phyloP scores from a whole-genome alignment of 1,140 invertebrate genomes.

The Schlechtendalia chinensis region DNA sequence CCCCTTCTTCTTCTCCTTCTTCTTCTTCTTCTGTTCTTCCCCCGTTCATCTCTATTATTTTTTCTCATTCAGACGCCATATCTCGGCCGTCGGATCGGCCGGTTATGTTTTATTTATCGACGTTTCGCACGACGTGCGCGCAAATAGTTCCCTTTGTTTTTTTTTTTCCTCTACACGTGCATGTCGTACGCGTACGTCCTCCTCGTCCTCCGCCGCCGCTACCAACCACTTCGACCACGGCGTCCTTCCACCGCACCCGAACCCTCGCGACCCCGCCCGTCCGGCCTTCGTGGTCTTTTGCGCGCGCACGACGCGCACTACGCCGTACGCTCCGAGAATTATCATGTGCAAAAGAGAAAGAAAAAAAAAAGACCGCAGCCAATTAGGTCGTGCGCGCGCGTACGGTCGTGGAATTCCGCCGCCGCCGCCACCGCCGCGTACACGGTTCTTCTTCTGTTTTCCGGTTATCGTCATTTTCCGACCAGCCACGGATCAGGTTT shows the following conservation, averaged over 20 bases:
- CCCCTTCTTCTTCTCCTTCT: too few relatives aligned
- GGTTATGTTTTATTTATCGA: slow-evolving; percentile 50
- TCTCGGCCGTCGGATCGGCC: slow-evolving; percentile 33
- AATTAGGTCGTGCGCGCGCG: slow-evolving; percentile 39
- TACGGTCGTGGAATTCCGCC: slow-evolving; percentile 25
- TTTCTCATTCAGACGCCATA: slow-evolving; percentile 44
- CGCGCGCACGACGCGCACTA: background rate
- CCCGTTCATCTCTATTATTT: slow-evolving; percentile 46
- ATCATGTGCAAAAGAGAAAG: slow-evolving; percentile 49
- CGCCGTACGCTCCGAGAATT: slow-evolving; percentile 21
- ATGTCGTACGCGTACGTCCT: too few relatives aligned
- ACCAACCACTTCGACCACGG: background rate
- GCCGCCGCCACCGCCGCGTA: background rate
- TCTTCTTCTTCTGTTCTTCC: too few relatives aligned
- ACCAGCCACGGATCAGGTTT: slow-evolving; percentile 29
- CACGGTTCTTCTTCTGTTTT: background rate
- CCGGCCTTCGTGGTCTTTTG: background rate
- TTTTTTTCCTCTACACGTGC: too few relatives aligned
- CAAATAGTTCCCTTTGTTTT: slow-evolving; percentile 28
- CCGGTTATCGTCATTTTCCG: slow-evolving; percentile 33
- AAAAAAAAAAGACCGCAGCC: too few relatives aligned
- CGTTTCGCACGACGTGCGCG: slow-evolving; percentile 19
- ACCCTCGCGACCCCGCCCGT: too few relatives aligned
- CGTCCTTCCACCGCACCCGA: background rate
- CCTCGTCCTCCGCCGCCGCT: background rate